phyloP scores from a whole-genome alignment of 1,140 invertebrate genomes.

The Dinothrombium tinctorium region DNA sequence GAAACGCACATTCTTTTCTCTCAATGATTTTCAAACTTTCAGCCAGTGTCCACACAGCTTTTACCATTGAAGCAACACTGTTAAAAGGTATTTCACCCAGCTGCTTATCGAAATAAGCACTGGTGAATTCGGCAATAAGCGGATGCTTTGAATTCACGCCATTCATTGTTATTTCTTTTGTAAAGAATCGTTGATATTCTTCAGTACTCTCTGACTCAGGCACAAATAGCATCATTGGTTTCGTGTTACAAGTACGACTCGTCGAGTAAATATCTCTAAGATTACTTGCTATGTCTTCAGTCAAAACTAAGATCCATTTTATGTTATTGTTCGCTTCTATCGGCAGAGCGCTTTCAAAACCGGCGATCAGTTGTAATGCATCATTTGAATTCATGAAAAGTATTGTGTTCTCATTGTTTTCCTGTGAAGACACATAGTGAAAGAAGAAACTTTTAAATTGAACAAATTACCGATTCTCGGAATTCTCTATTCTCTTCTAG shows the following conservation, averaged over 20 bases:
- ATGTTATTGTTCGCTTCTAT: neutral
- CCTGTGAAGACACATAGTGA: neutral
- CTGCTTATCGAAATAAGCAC: neutral
- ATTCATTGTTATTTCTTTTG: neutral
- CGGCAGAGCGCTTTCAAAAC: neutral
- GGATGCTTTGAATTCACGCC: neutral
- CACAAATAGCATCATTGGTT: neutral
- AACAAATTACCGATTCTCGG: too few species aligned
- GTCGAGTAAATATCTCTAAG: neutral
- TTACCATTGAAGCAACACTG: slow-evolving; percentile 8
- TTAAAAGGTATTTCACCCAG: slow-evolving; percentile 1
- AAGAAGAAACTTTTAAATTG: neutral
- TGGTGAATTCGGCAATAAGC: neutral
- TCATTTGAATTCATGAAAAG: slow-evolving; percentile 3
- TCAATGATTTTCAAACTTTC: slow-evolving; percentile 10
- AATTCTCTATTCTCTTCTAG: too few species aligned
- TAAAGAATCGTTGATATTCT: neutral
- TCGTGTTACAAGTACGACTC: neutral
- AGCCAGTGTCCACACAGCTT: slow-evolving; percentile 12
- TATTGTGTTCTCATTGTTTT: slow-evolving; percentile 1
- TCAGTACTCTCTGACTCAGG: neutral
- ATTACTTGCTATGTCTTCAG: neutral
- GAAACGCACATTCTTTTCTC: slow-evolving; percentile 5
- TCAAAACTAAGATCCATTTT: slow-evolving; percentile 3
- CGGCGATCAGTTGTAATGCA: neutral